phyloP scores from a whole-genome alignment of 2,888 invertebrate species.

The Sycophila texana region DNA sequence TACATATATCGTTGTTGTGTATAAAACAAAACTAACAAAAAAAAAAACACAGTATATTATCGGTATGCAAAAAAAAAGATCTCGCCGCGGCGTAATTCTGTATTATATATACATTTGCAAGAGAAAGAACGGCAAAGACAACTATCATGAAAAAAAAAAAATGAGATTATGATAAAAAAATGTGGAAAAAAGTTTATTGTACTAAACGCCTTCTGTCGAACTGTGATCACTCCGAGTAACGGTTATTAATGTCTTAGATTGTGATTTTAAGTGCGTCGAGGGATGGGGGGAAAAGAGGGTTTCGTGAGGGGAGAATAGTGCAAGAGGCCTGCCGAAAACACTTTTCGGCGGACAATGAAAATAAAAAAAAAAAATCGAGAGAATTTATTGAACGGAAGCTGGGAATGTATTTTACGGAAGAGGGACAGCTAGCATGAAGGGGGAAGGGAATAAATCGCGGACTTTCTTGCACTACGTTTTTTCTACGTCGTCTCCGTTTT shows the following conservation, averaged over 20 bases:
- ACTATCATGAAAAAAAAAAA: conserved; percentile 21
- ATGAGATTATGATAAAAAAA: background rate
- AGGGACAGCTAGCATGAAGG: background rate
- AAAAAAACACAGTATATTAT: background rate
- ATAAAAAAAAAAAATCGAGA: background rate
- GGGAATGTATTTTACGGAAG: background rate
- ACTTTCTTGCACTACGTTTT: conserved; percentile 26
- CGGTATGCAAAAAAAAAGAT: background rate
- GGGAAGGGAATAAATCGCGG: background rate
- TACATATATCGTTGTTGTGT: conserved; percentile 36
- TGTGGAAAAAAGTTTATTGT: conserved; percentile 51
- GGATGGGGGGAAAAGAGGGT: background rate
- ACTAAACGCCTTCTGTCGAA: conserved; percentile 72
- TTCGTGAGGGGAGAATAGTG: background rate
- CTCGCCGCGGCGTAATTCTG: conserved; percentile 31
- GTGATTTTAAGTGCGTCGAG: conserved; percentile 43
- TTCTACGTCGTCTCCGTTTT: conserved; percentile 37
- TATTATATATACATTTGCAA: conserved; percentile 26
- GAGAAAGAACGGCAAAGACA: conserved; percentile 11
- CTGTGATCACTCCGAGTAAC: conserved; percentile 72
- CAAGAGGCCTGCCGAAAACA: conserved; percentile 19
- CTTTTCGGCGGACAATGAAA: conserved; percentile 1
- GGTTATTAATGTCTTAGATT: conserved; percentile 54
- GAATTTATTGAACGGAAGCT: background rate
- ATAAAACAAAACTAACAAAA: conserved; percentile 12